A percentile compares a stretch with the other conserved stretches of the same genome.
These are phyloP conservation scores for Timema cristinae DNA, from an alignment of 2,888 invertebrate genomes.

Conservation along the genomic window DNA sequence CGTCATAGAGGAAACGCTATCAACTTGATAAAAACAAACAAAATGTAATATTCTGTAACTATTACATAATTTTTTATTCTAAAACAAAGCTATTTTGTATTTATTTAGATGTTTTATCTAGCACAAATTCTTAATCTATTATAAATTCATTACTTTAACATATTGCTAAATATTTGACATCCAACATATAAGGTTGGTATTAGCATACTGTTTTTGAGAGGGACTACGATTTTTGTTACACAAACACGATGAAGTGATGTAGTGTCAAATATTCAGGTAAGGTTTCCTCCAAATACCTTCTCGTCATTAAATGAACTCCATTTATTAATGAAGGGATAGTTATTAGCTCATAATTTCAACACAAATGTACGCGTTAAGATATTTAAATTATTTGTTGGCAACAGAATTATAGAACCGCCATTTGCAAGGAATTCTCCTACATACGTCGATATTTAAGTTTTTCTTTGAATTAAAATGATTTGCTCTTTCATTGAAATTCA, in stretches of 20 bases:
- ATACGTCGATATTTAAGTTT: slow-evolving; percentile 19
- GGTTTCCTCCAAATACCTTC: not conserved
- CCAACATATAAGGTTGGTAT: slow-evolving; percentile 22
- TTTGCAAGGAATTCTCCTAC: slow-evolving; percentile 30
- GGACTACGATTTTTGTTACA: slow-evolving; percentile 28
- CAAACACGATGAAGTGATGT: not conserved
- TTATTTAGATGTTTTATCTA: too few relatives aligned
- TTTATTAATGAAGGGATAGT: not conserved
- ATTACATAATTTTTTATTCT: too few relatives aligned
- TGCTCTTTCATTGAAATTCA: too few relatives aligned
- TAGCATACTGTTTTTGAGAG: slow-evolving; percentile 27
- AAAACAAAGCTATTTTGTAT: too few relatives aligned
- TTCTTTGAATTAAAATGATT: slow-evolving; percentile 22
- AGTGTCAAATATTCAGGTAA: slow-evolving; percentile 2
- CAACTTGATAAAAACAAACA: too few relatives aligned
- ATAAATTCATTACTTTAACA: too few relatives aligned
- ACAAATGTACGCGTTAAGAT: not conserved
- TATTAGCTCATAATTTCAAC: not conserved
- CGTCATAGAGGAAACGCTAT: too few relatives aligned
- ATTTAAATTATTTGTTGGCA: not conserved
- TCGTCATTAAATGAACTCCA: not conserved
- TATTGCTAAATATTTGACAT: not conserved
- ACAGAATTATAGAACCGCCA: slow-evolving; percentile 29
- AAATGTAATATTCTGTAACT: too few relatives aligned
- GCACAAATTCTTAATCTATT: too few relatives aligned